Evolutionary conservation across 2,888 invertebrate genomes (phyloP).

Genomic region (Oligia strigilis): DNA sequence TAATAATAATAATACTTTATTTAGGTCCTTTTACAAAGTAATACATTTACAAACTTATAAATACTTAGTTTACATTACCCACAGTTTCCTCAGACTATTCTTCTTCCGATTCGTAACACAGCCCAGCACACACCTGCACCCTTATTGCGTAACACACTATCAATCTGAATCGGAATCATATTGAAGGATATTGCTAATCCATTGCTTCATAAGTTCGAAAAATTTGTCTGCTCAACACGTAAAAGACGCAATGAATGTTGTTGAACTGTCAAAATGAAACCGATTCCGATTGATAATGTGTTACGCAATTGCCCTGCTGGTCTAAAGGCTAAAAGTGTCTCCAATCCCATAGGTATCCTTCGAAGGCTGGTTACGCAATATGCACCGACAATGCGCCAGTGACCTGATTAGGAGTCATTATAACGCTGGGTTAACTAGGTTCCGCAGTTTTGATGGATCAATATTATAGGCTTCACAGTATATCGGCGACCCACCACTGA

Average conservation of each 20-base stretch:
- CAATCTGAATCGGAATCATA: no score
- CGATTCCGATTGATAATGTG: no score
- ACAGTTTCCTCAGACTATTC: background rate
- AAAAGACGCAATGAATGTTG: no score
- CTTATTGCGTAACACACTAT: no score
- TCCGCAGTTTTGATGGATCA: slow-evolving; percentile 42
- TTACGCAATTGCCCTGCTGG: no score
- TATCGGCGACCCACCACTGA: background rate
- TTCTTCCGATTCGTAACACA: background rate
- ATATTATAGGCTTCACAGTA: slow-evolving; percentile 26
- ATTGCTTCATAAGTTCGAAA: no score
- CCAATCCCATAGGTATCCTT: slow-evolving; percentile 9
- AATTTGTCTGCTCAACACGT: no score
- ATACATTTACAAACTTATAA: no score
- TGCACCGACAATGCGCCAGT: slow-evolving; percentile 41
- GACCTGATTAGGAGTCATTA: slow-evolving; percentile 49
- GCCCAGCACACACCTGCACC: background rate
- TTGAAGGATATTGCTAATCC: no score
- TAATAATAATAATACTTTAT: no score
- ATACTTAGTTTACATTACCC: background rate
- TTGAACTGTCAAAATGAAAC: no score
- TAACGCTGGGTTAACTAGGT: slow-evolving; percentile 27
- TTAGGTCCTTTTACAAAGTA: no score
- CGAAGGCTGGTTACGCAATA: slow-evolving; percentile 16
- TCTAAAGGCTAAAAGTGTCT: background rate